phyloP scores from a whole-genome alignment of 2,113 vertebrate genomes.

The Rhea pennata region DNA sequence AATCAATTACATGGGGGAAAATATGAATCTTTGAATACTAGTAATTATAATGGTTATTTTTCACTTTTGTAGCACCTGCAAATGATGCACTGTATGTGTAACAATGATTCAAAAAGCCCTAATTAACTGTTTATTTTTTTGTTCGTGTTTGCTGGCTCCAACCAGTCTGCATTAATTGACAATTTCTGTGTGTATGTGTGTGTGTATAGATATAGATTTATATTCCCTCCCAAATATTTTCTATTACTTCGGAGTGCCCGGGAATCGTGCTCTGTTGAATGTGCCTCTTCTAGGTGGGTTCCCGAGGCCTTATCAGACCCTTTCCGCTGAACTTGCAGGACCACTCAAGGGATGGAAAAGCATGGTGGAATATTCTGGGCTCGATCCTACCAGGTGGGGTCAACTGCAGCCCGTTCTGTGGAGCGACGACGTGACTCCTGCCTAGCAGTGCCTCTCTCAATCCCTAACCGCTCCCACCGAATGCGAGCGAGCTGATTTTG shows the following conservation, averaged over 20 bases:
- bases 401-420: slow-evolving; percentile 6
- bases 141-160: slow-evolving; percentile 80
- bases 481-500: slow-evolving; percentile 70
- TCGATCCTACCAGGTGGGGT: slow-evolving; percentile 53
- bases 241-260: slow-evolving; percentile 63
- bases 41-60: slow-evolving; percentile 99
- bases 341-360: background rate
- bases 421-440: slow-evolving; percentile 48
- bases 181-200: slow-evolving; percentile 67
- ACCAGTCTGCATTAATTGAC: slow-evolving; percentile 82
- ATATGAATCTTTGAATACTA: slow-evolving; percentile 98
- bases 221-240: slow-evolving; percentile 68
- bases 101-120: slow-evolving; percentile 84
- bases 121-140: slow-evolving; percentile 84
- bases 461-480: slow-evolving; percentile 76
- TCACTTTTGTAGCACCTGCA: slow-evolving; percentile 98
- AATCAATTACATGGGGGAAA: slow-evolving; percentile 87
- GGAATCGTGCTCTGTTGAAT: slow-evolving; percentile 63
- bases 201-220: slow-evolving; percentile 69
- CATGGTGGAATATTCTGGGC: background rate
- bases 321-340: slow-evolving; percentile 38
- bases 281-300: slow-evolving; percentile 26
- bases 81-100: slow-evolving; percentile 81
- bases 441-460: slow-evolving; percentile 78
- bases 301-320: slow-evolving; percentile 49